Evolutionary conservation across 2,797 vertebrate genomes (phyloP).

Genomic region (Gambusia yucatana): DNA sequence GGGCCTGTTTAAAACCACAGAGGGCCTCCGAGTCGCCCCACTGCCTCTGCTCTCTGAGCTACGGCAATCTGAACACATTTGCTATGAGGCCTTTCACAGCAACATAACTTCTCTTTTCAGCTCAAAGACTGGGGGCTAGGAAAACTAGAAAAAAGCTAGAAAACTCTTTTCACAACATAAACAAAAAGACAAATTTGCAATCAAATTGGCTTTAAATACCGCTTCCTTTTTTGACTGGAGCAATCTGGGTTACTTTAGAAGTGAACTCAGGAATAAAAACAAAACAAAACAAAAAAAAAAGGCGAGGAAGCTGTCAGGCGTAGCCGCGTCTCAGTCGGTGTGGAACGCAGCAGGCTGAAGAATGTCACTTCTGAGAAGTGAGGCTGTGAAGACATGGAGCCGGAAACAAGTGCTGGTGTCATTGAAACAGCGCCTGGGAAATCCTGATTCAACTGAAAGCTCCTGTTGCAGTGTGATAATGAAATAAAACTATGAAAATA

Average conservation of each 20-base stretch:
- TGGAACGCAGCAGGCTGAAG: not conserved
- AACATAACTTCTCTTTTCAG: not conserved
- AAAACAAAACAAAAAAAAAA: not conserved
- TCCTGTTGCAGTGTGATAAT: not conserved
- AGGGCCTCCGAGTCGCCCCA: not conserved
- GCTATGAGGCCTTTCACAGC: not conserved
- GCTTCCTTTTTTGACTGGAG: not conserved
- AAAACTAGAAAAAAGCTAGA: not conserved
- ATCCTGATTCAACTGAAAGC: not conserved
- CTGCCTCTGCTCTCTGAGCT: not conserved
- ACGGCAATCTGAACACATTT: not conserved
- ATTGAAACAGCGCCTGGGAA: not conserved
- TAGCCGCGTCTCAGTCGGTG: not conserved
- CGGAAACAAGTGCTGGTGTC: not conserved
- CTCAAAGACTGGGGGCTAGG: not conserved
- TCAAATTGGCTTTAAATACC: conserved; percentile 18
- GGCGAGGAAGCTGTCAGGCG: not conserved
- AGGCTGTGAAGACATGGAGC: not conserved
- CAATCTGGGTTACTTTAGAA: not conserved
- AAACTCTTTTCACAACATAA: not conserved
- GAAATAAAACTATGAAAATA: not conserved
- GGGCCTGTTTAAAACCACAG: not conserved
- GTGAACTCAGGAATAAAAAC: not conserved
- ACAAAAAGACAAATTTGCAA: conserved; percentile 21
- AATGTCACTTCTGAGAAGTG: not conserved